Conservation (phyloP, 2,888 invertebrate species). For the Entomobrya multifasciata region DNA sequence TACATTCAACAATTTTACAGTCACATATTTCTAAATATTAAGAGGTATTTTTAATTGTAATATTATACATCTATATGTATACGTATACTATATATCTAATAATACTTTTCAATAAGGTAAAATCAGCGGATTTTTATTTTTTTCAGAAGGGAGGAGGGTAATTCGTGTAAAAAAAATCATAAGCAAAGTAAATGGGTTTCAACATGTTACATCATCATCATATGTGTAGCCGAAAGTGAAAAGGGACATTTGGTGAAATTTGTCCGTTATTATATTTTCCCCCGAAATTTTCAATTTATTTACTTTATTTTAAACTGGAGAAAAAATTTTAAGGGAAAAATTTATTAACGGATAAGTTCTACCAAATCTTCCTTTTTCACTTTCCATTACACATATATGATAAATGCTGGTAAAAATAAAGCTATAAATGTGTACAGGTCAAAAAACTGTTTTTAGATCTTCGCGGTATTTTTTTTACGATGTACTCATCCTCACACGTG, state of each 20-base stretch:
- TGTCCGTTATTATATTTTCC: too few relatives aligned
- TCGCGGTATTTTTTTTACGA: constrained; percentile 22
- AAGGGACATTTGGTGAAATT: too few relatives aligned
- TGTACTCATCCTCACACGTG: constrained; percentile 48
- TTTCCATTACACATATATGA: too few relatives aligned
- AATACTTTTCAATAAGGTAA: constrained; percentile 59
- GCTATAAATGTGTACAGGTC: constrained; percentile 36
- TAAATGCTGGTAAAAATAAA: constrained; percentile 10
- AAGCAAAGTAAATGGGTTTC: too few relatives aligned
- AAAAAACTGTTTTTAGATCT: constrained; percentile 23
- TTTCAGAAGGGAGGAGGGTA: neutral
- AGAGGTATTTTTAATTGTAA: too few relatives aligned
- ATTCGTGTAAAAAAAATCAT: neutral
- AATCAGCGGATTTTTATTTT: constrained; percentile 35
- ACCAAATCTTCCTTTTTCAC: too few relatives aligned
- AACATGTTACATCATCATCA: neutral
- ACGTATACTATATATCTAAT: constrained; percentile 54
- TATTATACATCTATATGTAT: neutral
- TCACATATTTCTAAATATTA: constrained; percentile 11
- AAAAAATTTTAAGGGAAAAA: too few relatives aligned
- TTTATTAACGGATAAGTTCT: too few relatives aligned
- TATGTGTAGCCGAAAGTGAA: too few relatives aligned
- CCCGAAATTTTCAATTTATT: too few relatives aligned
- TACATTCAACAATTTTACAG: constrained; percentile 35
- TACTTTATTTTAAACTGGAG: too few relatives aligned